Base-by-base conservation (phyloP, 2,888 invertebrate genomes). In the Lasioglossum zephyrum region DNA sequence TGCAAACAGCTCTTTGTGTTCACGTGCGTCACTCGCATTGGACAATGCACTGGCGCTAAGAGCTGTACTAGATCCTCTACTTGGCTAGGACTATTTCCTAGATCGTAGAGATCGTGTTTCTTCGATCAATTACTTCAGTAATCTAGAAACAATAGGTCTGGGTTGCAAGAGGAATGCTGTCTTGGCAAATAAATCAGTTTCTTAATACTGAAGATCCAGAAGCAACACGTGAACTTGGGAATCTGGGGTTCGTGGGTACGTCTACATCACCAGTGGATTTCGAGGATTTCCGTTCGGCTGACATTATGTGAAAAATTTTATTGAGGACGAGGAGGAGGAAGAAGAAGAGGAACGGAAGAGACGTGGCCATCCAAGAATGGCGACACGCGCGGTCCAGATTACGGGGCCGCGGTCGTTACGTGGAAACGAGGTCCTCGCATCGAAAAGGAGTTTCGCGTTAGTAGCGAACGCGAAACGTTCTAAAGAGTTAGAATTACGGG, bases 401-500 rank as follows among this genome's bases (percentile, higher is more conserved):
- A 88, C 86, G 83, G 53, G 86, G 69, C 82, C 83, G 85, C 83
- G 85, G 79, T 89, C 86, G 88, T 91, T 91, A 89, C 84, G 74
- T 78, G 82, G 88, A 86, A 90, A 89, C 87, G 88, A 81, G 86
- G 79, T 74, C 44, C 78, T 87, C 85, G 87, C 79, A 84, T 90
- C 90, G 89, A 77, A 86, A 87, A 87, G 88, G 88, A 87, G 89
- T 91, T 89, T 85, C 87, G 60, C 84, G 87, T 91, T 89, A 72
- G 83, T 69, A 79, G 86, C 88, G 73, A 88, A 81, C 77, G 89
- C 77, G 87, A 87, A 86, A 85, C 91, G 86, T 79, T 88, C 85
- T 89, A 90, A 91, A 89, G 85, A 91, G 81, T 86, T 87, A 84
- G 85, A 90, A 90, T 90, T 91, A 89, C 89, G 89, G 89, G 89